Percentiles rank a stretch among this genome's conserved stretches.
These are phyloP conservation scores for Agraylea sexmaculata DNA, from an alignment of 1,140 invertebrate genomes.

Conservation along the genomic window DNA sequence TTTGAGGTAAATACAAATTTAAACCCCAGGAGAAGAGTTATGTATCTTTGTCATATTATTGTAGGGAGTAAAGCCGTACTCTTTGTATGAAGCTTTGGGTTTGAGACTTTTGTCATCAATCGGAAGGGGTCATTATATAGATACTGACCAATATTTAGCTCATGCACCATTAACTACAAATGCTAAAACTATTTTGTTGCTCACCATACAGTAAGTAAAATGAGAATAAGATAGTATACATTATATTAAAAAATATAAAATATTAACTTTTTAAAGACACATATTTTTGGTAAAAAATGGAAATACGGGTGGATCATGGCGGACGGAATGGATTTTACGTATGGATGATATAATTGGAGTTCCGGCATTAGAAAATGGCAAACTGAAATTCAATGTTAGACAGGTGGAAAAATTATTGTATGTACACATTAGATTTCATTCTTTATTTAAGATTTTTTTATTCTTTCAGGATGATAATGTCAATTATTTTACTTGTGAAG, in stretches of 20 bases:
- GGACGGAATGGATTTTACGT: constrained; percentile 61
- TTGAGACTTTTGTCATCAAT: constrained; percentile 44
- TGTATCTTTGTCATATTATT: constrained; percentile 16
- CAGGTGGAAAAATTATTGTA: constrained; percentile 42
- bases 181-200: constrained; percentile 38
- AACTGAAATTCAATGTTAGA: constrained; percentile 59
- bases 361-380: constrained; percentile 49
- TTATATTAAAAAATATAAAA: constrained; percentile 18
- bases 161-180: constrained; percentile 49
- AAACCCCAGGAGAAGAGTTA: too few species aligned
- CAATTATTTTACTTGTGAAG: constrained; percentile 42
- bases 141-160: constrained; percentile 57
- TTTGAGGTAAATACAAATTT: constrained; percentile 48
- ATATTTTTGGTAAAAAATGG: constrained; percentile 62
- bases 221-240: constrained; percentile 4
- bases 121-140: constrained; percentile 52
- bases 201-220: constrained; percentile 50
- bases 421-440: constrained; percentile 5
- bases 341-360: constrained; percentile 63
- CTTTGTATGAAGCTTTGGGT: constrained; percentile 49
- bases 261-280: constrained; percentile 43
- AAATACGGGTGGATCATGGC: constrained; percentile 59
- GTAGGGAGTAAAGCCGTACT: constrained; percentile 56
- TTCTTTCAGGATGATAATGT: constrained; percentile 42
- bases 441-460: constrained; percentile 12